Conservation (phyloP, 2,113 vertebrate species). For the Manacus vitellinus region DNA sequence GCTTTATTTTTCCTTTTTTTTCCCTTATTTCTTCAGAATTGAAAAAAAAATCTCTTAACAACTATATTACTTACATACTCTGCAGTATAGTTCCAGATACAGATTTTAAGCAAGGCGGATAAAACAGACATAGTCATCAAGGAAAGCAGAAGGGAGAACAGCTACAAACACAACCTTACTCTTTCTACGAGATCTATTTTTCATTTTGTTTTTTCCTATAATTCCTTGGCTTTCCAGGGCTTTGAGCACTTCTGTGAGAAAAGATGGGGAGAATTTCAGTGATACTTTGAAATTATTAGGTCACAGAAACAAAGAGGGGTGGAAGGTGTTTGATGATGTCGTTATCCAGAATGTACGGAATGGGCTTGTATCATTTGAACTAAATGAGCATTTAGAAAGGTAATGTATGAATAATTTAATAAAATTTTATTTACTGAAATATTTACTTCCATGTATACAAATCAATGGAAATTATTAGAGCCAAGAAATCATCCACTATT, state of each 20-base stretch:
- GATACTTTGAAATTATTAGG: slow-evolving; percentile 80
- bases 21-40: neutral
- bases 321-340: slow-evolving; percentile 79
- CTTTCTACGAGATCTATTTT: neutral
- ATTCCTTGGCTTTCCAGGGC: slow-evolving; percentile 61
- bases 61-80: neutral
- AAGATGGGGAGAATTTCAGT: slow-evolving; percentile 52
- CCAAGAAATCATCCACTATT: neutral
- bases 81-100: neutral
- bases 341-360: slow-evolving; percentile 74
- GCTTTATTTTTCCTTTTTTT: neutral
- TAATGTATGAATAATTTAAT: slow-evolving; percentile 38
- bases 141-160: neutral
- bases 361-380: slow-evolving; percentile 85
- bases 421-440: neutral
- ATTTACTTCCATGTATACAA: neutral
- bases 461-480: neutral
- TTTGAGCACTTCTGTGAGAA: slow-evolving; percentile 69
- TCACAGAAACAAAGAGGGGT: slow-evolving; percentile 71
- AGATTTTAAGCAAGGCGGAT: neutral
- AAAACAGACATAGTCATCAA: neutral
- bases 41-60: neutral
- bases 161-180: neutral
- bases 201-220: neutral
- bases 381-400: slow-evolving; percentile 82